Conservation (phyloP, 2,113 vertebrate genomes). For the Zosterops lateralis region DNA sequence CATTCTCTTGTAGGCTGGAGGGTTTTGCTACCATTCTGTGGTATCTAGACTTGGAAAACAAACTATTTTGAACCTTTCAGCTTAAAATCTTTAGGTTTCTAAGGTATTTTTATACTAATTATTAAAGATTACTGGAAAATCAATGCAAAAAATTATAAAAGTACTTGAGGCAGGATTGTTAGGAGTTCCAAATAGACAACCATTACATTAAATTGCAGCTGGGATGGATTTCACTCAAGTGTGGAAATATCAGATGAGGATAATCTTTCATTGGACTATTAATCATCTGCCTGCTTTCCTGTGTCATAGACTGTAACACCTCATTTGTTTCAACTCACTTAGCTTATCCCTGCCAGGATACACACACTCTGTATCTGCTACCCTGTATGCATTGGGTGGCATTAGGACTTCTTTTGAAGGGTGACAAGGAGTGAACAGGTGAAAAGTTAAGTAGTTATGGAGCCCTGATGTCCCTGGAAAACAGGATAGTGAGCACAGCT, state of each 20-base stretch:
- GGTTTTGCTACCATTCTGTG: background rate
- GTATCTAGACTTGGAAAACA: background rate
- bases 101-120: background rate
- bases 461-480: background rate
- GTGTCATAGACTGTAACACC: constrained; percentile 31
- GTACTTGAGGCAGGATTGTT: background rate
- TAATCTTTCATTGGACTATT: constrained; percentile 58
- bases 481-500: background rate
- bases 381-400: background rate
- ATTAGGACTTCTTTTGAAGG: background rate
- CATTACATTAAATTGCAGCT: background rate
- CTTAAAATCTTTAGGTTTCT: background rate
- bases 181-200: background rate
- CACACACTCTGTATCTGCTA: background rate
- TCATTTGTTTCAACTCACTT: constrained; percentile 53
- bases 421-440: background rate
- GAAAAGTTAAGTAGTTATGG: background rate
- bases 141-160: background rate
- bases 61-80: background rate
- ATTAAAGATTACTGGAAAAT: background rate
- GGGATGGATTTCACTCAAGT: constrained; percentile 53
- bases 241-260: constrained; percentile 57
- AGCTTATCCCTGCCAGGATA: constrained; percentile 20
- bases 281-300: constrained; percentile 48
- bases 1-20: background rate